Conservation (phyloP, 2,888 invertebrate genomes). For the Tetranychus piercei region DNA sequence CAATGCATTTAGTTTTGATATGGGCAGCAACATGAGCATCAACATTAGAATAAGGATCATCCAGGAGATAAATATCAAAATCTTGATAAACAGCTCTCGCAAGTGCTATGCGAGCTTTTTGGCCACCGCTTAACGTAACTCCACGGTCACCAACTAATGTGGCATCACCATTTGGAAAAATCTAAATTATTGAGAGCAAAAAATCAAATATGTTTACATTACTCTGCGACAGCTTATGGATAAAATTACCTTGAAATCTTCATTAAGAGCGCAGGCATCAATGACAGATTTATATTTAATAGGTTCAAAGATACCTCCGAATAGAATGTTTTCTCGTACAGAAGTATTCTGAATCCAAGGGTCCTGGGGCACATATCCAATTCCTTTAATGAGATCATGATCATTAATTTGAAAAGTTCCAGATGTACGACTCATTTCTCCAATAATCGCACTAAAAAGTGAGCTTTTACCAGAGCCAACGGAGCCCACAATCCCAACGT, state of each 20-base stretch:
- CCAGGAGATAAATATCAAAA: slow-evolving; percentile 60
- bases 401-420: slow-evolving; percentile 23
- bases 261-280: slow-evolving; percentile 61
- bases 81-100: slow-evolving; percentile 40
- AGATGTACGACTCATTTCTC: slow-evolving; percentile 49
- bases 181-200: slow-evolving; percentile 27
- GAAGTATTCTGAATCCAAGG: slow-evolving; percentile 83
- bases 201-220: background rate
- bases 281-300: slow-evolving; percentile 55
- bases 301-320: slow-evolving; percentile 64
- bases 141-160: slow-evolving; percentile 73
- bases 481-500: slow-evolving; percentile 61
- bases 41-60: slow-evolving; percentile 77
- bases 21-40: slow-evolving; percentile 69
- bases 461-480: slow-evolving; percentile 84
- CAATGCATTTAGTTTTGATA: slow-evolving; percentile 63
- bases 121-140: slow-evolving; percentile 78
- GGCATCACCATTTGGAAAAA: slow-evolving; percentile 47
- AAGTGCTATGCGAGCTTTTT: slow-evolving; percentile 52
- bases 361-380: slow-evolving; percentile 68
- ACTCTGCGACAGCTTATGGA: background rate
- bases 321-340: slow-evolving; percentile 77
- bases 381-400: slow-evolving; percentile 38
- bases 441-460: slow-evolving; percentile 61
- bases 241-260: slow-evolving; percentile 40